Percentiles rank a stretch among this genome's conserved stretches.
Conservation (phyloP, 2,113 vertebrate genomes). For the Tyto alba region DNA sequence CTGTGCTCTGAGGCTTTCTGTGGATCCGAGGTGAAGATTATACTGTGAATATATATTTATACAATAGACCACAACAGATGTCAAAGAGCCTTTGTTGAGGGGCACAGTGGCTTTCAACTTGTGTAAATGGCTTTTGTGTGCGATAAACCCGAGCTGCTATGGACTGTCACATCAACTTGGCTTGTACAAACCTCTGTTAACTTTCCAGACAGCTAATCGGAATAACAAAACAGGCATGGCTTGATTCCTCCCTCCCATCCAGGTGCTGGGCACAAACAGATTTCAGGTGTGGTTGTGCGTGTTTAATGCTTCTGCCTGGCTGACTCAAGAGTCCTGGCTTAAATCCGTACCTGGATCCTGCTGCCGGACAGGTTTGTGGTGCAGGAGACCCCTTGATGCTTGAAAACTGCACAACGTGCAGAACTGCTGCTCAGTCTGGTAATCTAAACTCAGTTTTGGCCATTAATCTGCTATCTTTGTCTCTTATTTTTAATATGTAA, state of each 20-base stretch:
- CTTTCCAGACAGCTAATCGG: background rate
- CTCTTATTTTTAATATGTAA: background rate
- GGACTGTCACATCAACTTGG: background rate
- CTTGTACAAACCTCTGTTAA: background rate
- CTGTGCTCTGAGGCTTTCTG: background rate
- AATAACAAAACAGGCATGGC: background rate
- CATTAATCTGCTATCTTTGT: background rate
- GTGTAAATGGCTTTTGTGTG: background rate
- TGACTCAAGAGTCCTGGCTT: background rate
- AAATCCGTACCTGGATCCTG: background rate
- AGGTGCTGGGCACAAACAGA: background rate
- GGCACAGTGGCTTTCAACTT: background rate
- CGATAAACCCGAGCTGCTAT: background rate
- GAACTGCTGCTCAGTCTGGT: background rate
- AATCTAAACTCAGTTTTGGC: background rate
- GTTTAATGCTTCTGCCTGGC: background rate
- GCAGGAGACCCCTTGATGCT: background rate
- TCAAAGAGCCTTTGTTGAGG: background rate
- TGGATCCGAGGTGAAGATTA: background rate
- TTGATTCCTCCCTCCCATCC: background rate
- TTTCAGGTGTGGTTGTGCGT: background rate
- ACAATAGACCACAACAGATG: background rate
- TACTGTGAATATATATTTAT: background rate
- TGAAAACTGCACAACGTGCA: rapidly evolving
- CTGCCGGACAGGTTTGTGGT: background rate